Percentiles rank a stretch among this genome's conserved stretches.
Evolutionary conservation across 2,113 vertebrate species (phyloP).

Genomic region (Cephalopterus ornatus): DNA sequence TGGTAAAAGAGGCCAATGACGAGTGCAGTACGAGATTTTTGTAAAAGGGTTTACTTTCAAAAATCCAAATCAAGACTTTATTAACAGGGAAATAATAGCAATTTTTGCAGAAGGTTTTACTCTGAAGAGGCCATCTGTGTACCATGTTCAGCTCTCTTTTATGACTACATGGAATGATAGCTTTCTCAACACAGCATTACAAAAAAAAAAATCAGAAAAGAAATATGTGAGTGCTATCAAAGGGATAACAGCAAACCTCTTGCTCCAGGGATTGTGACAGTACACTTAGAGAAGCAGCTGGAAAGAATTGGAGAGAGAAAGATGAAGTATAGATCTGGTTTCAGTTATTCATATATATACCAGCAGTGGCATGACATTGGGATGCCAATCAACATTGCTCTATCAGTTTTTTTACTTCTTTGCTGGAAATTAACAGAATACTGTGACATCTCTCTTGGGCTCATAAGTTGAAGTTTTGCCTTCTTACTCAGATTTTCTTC

Average conservation of each 20-base stretch:
- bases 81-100: not conserved
- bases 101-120: not conserved
- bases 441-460: not conserved
- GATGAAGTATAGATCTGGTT: not conserved
- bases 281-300: not conserved
- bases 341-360: not conserved
- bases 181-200: not conserved
- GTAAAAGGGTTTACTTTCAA: not conserved
- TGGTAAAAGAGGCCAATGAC: not conserved
- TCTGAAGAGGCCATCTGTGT: not conserved
- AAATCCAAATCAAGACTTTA: not conserved
- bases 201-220: not conserved
- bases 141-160: not conserved
- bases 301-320: not conserved
- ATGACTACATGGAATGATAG: not conserved
- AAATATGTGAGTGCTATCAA: not conserved
- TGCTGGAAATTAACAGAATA: not conserved
- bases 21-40: not conserved
- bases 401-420: not conserved
- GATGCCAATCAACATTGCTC: not conserved
- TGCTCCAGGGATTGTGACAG: not conserved
- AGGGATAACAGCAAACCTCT: not conserved
- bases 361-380: not conserved
- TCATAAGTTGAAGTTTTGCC: not conserved
- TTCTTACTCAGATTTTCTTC: not conserved